phyloP scores from a whole-genome alignment of 2,888 invertebrate genomes.

The Tenthredo amoena region DNA sequence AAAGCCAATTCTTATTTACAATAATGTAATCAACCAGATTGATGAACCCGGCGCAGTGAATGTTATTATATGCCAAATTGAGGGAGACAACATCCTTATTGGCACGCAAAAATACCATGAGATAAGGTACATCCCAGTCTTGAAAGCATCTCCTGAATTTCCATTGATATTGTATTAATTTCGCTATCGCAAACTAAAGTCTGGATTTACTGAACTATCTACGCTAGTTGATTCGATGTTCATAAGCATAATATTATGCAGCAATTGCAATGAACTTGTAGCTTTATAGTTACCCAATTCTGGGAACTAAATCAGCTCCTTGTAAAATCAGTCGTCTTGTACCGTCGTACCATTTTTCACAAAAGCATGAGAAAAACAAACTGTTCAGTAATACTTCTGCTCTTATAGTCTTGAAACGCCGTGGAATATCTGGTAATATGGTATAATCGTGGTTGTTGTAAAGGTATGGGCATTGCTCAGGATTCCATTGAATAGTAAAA shows the following conservation, averaged over 20 bases:
- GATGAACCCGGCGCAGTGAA: constrained; percentile 70
- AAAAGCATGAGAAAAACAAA: constrained; percentile 71
- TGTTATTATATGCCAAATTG: constrained; percentile 81
- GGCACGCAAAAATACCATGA: constrained; percentile 79
- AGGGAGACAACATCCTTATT: constrained; percentile 79
- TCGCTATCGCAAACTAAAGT: neutral
- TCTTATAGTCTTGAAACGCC: neutral
- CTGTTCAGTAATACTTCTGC: constrained; percentile 50
- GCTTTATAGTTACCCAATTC: constrained; percentile 71
- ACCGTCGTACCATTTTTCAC: constrained; percentile 80
- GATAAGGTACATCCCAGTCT: constrained; percentile 79
- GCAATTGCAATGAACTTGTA: neutral
- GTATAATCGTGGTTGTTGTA: constrained; percentile 57
- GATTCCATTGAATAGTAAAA: constrained; percentile 50
- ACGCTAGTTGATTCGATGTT: neutral
- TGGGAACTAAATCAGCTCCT: constrained; percentile 79
- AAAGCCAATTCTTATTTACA: constrained; percentile 59
- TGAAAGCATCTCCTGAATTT: constrained; percentile 76
- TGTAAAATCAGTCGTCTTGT: constrained; percentile 79
- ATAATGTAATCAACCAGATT: constrained; percentile 63
- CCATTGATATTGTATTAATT: neutral
- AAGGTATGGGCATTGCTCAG: constrained; percentile 31
- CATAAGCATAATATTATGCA: neutral
- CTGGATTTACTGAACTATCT: constrained; percentile 12
- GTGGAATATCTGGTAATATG: constrained; percentile 50